Evolutionary conservation across 2,113 vertebrate species (phyloP).

Genomic region (Ceyx cyanopectus): DNA sequence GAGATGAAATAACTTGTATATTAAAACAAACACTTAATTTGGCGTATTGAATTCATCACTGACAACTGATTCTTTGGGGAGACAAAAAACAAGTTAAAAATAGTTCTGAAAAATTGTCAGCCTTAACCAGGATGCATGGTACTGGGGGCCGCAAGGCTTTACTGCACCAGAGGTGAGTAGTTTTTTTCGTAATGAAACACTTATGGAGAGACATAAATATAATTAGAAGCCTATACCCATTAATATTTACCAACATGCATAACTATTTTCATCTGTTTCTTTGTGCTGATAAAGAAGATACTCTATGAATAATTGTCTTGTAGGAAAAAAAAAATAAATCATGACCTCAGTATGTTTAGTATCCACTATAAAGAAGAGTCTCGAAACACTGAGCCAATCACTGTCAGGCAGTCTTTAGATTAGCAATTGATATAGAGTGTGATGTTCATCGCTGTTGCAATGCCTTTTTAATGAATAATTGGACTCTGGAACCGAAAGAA

Average conservation of each 20-base stretch:
- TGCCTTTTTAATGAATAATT: neutral
- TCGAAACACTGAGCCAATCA: neutral
- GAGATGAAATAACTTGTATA: conserved; percentile 47
- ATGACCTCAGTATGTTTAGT: neutral
- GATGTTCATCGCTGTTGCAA: conserved; percentile 5
- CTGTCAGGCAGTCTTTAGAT: neutral
- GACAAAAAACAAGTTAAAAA: conserved; percentile 9
- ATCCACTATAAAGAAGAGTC: neutral
- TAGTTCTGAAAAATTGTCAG: conserved; percentile 33
- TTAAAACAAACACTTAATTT: conserved; percentile 36
- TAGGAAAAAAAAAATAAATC: neutral
- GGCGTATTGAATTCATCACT: conserved; percentile 39
- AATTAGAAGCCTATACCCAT: neutral
- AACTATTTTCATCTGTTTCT: conserved; percentile 16
- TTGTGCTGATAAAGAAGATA: neutral
- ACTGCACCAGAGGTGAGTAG: neutral
- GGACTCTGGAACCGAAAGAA: neutral
- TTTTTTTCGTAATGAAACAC: conserved; percentile 18
- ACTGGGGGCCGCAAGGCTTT: neutral
- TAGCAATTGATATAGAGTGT: neutral
- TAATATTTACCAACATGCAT: neutral
- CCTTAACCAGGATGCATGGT: neutral
- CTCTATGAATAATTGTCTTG: neutral
- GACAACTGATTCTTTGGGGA: neutral
- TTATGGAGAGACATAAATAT: conserved; percentile 16